Evolutionary conservation across 2,888 invertebrate genomes (phyloP).

Genomic region (Platycheirus rosarum): DNA sequence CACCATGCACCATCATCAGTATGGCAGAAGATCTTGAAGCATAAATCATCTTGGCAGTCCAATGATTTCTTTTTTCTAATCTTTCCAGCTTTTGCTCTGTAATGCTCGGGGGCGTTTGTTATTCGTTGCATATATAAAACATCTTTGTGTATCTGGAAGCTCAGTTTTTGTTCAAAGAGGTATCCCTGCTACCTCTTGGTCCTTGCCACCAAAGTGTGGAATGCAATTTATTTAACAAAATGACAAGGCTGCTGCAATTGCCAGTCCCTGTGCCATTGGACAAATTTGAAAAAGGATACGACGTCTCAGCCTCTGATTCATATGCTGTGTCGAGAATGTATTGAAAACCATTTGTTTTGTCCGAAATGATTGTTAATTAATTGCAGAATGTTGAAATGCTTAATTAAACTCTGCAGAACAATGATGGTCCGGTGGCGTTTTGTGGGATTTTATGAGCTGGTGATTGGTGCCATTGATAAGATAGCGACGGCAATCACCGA

Average conservation of each 20-base stretch:
- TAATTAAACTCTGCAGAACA: conserved; percentile 55
- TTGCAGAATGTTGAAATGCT: conserved; percentile 48
- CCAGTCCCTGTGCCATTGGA: conserved; percentile 63
- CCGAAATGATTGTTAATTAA: conserved; percentile 66
- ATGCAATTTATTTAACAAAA: conserved; percentile 67
- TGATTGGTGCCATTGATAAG: conserved; percentile 65
- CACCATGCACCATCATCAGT: too few relatives aligned
- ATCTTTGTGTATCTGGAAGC: conserved; percentile 32
- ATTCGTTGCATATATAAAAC: conserved; percentile 24
- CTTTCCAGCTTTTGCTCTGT: conserved; percentile 52
- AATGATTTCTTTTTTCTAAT: conserved; percentile 60
- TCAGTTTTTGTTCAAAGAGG: conserved; percentile 18
- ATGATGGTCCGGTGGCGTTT: conserved; percentile 45
- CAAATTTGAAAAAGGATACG: conserved; percentile 51
- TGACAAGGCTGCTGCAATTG: conserved; percentile 63
- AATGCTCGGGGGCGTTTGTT: conserved; percentile 34
- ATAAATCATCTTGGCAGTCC: conserved; percentile 68
- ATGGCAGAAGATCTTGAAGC: conserved; percentile 33
- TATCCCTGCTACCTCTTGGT: conserved; percentile 11
- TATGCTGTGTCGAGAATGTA: conserved; percentile 42
- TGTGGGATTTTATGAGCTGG: conserved; percentile 54
- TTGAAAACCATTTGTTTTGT: conserved; percentile 31
- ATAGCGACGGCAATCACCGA: conserved; percentile 41
- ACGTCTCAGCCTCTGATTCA: not conserved
- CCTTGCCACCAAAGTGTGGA: conserved; percentile 28